These are phyloP conservation scores for Odocoileus virginianus DNA, from an alignment of 2,113 vertebrate species.

Conservation along the genomic window DNA sequence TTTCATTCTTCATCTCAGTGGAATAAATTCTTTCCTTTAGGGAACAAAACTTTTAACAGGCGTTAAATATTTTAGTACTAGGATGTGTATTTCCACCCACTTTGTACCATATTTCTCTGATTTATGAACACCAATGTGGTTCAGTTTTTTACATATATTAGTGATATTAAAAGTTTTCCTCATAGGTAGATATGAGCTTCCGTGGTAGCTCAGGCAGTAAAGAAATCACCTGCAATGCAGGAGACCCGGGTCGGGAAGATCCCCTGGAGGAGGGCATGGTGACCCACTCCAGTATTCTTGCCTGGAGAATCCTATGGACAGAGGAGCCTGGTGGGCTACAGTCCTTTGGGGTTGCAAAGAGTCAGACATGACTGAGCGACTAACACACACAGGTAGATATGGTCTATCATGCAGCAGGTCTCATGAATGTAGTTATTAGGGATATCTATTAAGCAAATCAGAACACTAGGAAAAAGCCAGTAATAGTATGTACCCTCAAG, in stretches of 20 bases:
- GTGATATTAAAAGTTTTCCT: background rate
- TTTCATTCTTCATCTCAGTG: background rate
- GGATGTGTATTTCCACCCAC: background rate
- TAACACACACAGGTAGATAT: background rate
- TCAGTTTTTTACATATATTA: background rate
- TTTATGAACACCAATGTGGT: background rate
- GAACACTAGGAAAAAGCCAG: background rate
- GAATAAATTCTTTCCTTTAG: background rate
- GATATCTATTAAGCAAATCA: background rate
- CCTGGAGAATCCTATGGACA: background rate
- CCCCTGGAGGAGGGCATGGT: background rate
- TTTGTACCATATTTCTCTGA: background rate
- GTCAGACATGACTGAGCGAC: background rate
- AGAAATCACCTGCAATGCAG: background rate
- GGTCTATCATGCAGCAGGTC: background rate
- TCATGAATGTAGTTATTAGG: background rate
- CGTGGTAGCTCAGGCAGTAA: background rate
- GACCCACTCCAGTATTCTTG: background rate
- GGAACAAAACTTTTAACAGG: background rate
- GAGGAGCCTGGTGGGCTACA: background rate
- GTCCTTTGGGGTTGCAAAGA: background rate
- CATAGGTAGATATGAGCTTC: background rate
- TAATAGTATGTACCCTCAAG: background rate
- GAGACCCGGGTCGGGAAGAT: background rate
- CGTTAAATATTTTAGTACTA: background rate